Evolutionary conservation across 2,113 vertebrate genomes (phyloP), one percentile per base, ranked within the genome.

Genomic region (Promerops cafer): DNA sequence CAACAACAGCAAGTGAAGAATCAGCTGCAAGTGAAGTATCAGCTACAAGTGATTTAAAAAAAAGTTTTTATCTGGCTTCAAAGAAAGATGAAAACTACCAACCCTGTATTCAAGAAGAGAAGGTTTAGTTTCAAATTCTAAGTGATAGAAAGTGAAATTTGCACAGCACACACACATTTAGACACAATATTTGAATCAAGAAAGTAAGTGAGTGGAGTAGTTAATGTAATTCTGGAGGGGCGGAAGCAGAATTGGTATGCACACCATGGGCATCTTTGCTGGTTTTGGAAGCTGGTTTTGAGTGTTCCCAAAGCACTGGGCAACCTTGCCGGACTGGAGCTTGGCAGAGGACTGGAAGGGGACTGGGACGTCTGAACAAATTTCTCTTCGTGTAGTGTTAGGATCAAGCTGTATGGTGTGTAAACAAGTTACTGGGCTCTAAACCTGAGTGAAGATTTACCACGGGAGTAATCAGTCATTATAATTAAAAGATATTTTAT

Each of bases 401-500:
- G 37, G n/a, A 74, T 77, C 2, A 6, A 93, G 20, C 40, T 64
- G 37, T 60, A 49, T 37, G 54, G 57, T 79, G 33, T 64, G 44
- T 68, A 61, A 89, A 65, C 59, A 82, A 88, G 59, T 83, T 68
- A 53, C 54, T 49, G 42, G 64, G 84, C 84, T 90, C 47, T 50
- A 94, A 93, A 94, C 16, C 44, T 88, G 52, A 90, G 23, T 53
- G 6, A 22, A 81, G 66, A 70, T 71, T 71, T 56, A 85, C 57
- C 57, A 94, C 68, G 40, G 44, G 53, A 72, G 20, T 35, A 92
- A 69, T 83, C 40, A 93, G 12, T 78, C 57, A 64, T 49, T 92
- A 64, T 56, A 78, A 92, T 87, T 78, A 83, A 89, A 94, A 80
- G 26, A 13, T 50, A 74, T 90, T 96, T 96, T 81, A 54, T 15